Percentiles rank a stretch among this genome's conserved stretches.
Evolutionary conservation across 2,113 vertebrate species (phyloP).

Genomic region (Lamprologus speciosus): DNA sequence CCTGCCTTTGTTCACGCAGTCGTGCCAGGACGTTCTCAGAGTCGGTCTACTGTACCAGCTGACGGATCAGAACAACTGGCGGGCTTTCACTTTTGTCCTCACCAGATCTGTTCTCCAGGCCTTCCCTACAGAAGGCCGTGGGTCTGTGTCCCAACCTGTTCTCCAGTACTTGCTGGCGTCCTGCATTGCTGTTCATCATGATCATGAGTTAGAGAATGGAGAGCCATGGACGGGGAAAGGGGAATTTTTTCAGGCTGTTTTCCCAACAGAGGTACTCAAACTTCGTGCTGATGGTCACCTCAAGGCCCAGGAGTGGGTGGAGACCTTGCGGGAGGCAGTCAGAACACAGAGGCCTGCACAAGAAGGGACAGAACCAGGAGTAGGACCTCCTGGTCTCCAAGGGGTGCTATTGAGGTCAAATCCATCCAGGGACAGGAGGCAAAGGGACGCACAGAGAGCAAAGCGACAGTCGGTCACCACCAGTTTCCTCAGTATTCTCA

Average conservation of each 20-base stretch:
- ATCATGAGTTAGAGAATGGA: slow-evolving; percentile 30
- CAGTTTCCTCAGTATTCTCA: slow-evolving; percentile 95
- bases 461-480: slow-evolving; percentile 94
- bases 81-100: slow-evolving; percentile 88
- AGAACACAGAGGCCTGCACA: slow-evolving; percentile 63
- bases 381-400: slow-evolving; percentile 41
- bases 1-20: slow-evolving; percentile 72
- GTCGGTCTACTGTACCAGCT: slow-evolving; percentile 84
- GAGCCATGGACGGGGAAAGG: neutral
- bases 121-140: slow-evolving; percentile 78
- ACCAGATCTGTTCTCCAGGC: slow-evolving; percentile 80
- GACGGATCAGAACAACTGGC: slow-evolving; percentile 88
- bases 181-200: slow-evolving; percentile 80
- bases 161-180: slow-evolving; percentile 77
- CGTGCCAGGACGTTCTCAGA: slow-evolving; percentile 77
- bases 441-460: slow-evolving; percentile 69
- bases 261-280: slow-evolving; percentile 81
- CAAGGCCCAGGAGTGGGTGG: slow-evolving; percentile 87
- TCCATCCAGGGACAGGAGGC: slow-evolving; percentile 58
- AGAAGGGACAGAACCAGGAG: slow-evolving; percentile 19
- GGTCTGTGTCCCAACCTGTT: slow-evolving; percentile 80
- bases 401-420: slow-evolving; percentile 78
- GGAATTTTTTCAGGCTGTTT: slow-evolving; percentile 79
- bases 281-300: slow-evolving; percentile 80
- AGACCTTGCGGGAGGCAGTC: slow-evolving; percentile 75